phyloP scores from a whole-genome alignment of 2,888 invertebrate genomes.

The Mimachlamys varia region DNA sequence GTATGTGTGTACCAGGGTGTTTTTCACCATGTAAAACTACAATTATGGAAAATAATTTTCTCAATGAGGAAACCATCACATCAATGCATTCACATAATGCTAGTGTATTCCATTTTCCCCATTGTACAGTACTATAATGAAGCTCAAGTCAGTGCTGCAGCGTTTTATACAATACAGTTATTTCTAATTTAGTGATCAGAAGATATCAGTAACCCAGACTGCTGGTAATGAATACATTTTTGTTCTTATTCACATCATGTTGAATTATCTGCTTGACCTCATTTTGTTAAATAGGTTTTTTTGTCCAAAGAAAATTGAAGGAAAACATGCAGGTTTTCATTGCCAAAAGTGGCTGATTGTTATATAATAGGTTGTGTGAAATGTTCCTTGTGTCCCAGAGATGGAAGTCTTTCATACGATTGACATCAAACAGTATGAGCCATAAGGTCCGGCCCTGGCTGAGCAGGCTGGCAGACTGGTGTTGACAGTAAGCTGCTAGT shows the following conservation, averaged over 20 bases:
- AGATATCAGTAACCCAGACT: not conserved
- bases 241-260: not conserved
- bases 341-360: not conserved
- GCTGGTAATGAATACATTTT: not conserved
- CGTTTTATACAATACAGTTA: not conserved
- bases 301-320: not conserved
- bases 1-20: not conserved
- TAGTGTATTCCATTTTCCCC: not conserved
- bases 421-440: not conserved
- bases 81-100: not conserved
- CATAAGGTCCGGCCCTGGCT: not conserved
- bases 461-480: not conserved
- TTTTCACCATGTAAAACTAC: not conserved
- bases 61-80: not conserved
- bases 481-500: not conserved
- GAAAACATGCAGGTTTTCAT: not conserved
- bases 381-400: not conserved
- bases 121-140: not conserved
- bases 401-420: slow-evolving; percentile 5
- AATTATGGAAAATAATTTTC: not conserved
- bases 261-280: slow-evolving; percentile 12
- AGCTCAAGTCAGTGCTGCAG: not conserved
- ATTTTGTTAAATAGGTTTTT: not conserved
- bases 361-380: not conserved
- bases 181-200: not conserved